Conservation (phyloP, 2,888 invertebrate species). For the Podabrus alpinus region DNA sequence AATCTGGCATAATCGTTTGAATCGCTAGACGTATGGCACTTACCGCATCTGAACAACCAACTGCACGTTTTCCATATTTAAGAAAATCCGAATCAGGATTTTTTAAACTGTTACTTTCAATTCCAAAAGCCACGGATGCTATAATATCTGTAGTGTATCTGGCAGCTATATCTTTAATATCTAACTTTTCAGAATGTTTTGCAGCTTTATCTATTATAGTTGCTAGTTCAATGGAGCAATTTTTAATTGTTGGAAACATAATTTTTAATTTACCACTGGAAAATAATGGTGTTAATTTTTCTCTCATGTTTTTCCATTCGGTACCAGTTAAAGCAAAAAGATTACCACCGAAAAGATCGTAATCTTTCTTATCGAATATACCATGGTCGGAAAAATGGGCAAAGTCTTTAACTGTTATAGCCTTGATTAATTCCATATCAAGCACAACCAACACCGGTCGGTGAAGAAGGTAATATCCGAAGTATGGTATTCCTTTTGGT, state of each 20-base stretch:
- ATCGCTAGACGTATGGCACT: too few relatives aligned
- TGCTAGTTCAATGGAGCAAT: conserved; percentile 42
- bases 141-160: conserved; percentile 47
- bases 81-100: not conserved
- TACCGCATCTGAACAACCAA: not conserved
- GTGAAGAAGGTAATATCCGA: too few relatives aligned
- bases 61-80: not conserved
- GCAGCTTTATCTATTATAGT: conserved; percentile 34
- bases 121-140: not conserved
- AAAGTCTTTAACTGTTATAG: conserved; percentile 49
- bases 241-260: conserved; percentile 49
- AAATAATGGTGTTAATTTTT: conserved; percentile 47
- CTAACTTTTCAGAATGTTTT: conserved; percentile 42
- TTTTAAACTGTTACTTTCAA: not conserved
- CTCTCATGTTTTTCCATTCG: conserved; percentile 53
- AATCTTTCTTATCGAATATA: conserved; percentile 41
- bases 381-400: conserved; percentile 47
- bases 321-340: conserved; percentile 44
- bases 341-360: conserved; percentile 44
- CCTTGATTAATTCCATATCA: conserved; percentile 46
- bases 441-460: conserved; percentile 46
- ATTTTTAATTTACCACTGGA: conserved; percentile 47
- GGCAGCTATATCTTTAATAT: conserved; percentile 54
- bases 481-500: too few relatives aligned
- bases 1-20: not conserved